phyloP scores from a whole-genome alignment of 2,797 vertebrate species.

The Caiman crocodilus region DNA sequence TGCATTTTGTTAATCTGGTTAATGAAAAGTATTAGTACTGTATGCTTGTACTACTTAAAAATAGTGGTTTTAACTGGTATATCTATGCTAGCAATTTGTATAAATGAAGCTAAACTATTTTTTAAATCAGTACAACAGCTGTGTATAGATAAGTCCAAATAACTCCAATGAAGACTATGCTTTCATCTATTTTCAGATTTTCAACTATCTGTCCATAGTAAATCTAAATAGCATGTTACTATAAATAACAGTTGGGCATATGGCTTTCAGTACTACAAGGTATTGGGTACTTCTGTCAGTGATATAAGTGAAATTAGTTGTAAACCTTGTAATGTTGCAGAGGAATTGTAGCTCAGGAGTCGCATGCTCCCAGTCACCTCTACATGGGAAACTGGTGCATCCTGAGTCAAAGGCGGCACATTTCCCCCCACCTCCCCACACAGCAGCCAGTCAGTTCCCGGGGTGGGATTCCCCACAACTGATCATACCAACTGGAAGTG shows the following conservation, averaged over 20 bases:
- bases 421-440: too few species aligned
- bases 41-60: neutral
- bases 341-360: neutral
- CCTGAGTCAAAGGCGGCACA: too few species aligned
- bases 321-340: too few species aligned
- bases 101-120: neutral
- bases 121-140: neutral
- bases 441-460: too few species aligned
- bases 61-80: neutral
- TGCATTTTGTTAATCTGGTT: neutral
- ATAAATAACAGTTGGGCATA: too few species aligned
- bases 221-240: too few species aligned
- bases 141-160: neutral
- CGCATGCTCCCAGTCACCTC: neutral
- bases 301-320: too few species aligned
- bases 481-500: too few species aligned
- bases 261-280: too few species aligned
- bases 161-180: neutral
- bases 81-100: neutral
- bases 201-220: too few species aligned
- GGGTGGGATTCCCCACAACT: too few species aligned
- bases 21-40: accelerated
- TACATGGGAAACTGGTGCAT: neutral
- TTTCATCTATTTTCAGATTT: neutral
- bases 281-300: too few species aligned